Evolutionary conservation across 92 coral and sea anemone genomes (phyloP), one percentile per base, ranked within the genome.

Genomic region (Bergia puertoricense): DNA sequence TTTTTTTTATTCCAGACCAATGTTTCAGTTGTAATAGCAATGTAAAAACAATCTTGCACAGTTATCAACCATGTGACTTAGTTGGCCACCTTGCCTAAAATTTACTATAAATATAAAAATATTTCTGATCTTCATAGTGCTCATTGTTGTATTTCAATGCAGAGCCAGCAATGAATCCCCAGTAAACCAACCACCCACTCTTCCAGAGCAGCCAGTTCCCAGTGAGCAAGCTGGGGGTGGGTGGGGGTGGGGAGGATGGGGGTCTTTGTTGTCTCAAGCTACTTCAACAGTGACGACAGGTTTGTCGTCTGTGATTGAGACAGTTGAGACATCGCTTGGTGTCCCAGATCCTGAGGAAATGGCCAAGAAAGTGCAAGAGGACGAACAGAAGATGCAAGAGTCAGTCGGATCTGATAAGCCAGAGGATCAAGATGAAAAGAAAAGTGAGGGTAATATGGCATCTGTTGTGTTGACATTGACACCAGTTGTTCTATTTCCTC

Each of bases 241-340:
- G 16, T 96, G 99, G 99, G 97, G 96, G 5, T 96, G 98, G 98
- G 95, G 98, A 57, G 90, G 94, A 42, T 96, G 98, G 98, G 92
- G 95, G 18, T 88, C 95, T 76, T 86, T 95, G 90, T 93, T 96
- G 79, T 91, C 96, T 5, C 98, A 95, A 75, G 99, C 98, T 4
- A 93, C 99, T 23, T 93, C 97, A 66, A 91, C 98, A 72, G 96
- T 95, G 85, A 92, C 98, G 1, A 93, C 98, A 85, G 98, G 99
- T 1, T 88, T 97, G 50, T 91, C 99, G 5, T 94, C 96, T 41
- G 96, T 97, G 51, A 92, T 97, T 86, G 99, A 95, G 91, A 92
- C 94, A 68, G 99, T 97, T 14, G 99, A 97, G 86, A 90, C 96
- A 72, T 89, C 98, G 56, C 91, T 97, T 37, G 99, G 99, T 39